Conservation (phyloP, 1,140 invertebrate species). For the Ips typographus region DNA sequence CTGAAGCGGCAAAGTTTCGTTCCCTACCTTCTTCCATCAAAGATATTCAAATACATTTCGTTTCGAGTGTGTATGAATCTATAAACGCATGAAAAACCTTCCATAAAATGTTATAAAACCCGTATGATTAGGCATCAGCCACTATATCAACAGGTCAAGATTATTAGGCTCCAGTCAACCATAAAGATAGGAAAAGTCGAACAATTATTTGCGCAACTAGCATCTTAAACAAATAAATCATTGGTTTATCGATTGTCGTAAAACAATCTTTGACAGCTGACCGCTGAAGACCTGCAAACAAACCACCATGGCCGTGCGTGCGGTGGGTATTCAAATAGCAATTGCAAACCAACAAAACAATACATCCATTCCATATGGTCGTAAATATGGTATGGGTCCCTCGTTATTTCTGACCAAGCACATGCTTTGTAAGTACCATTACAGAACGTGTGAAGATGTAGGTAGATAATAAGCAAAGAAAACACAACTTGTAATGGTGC, state of each 20-base stretch:
- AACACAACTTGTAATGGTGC: not conserved
- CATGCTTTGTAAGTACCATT: not conserved
- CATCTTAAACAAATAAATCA: constrained; percentile 1
- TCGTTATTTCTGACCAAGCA: not conserved
- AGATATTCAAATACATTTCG: no score
- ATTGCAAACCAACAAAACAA: constrained; percentile 3
- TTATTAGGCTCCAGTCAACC: constrained; percentile 2
- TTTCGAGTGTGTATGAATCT: not conserved
- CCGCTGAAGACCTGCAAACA: not conserved
- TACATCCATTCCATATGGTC: not conserved
- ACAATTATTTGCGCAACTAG: not conserved
- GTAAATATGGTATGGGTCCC: not conserved
- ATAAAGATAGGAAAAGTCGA: not conserved
- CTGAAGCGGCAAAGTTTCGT: no score
- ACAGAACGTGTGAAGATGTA: constrained; percentile 3
- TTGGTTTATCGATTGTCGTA: no score
- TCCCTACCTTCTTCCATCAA: no score
- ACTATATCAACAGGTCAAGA: not conserved
- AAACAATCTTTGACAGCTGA: no score
- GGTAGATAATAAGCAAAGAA: not conserved
- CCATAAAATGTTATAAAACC: not conserved
- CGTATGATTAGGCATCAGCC: not conserved
- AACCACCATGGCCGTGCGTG: not conserved
- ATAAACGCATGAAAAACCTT: not conserved
- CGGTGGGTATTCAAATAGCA: not conserved